Evolutionary conservation across 2,888 invertebrate genomes (phyloP).

Genomic region (Ommatoiulus sabulosus): DNA sequence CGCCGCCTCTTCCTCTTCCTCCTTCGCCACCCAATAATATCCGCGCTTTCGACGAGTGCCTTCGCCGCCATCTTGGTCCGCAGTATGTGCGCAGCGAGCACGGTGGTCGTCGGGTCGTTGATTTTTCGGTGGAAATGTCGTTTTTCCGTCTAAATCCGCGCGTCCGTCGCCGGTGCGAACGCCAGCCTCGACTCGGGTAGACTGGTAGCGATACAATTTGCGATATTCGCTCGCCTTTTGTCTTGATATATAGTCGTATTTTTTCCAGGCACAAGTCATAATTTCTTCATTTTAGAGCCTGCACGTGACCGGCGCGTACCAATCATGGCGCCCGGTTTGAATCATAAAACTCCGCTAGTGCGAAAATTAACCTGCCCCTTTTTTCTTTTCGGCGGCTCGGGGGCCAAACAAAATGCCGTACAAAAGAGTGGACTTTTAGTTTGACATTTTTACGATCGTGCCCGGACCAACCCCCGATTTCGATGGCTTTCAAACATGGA

Average conservation of each 20-base stretch:
- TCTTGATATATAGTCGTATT: constrained; percentile 61
- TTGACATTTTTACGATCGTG: constrained; percentile 59
- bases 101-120: background rate
- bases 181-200: constrained; percentile 47
- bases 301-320: constrained; percentile 60
- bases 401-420: constrained; percentile 47
- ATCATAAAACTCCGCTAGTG: constrained; percentile 61
- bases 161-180: constrained; percentile 41
- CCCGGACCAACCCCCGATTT: constrained; percentile 53
- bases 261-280: constrained; percentile 61
- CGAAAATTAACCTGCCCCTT: constrained; percentile 60
- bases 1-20: constrained; percentile 1
- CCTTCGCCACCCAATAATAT: background rate
- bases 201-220: constrained; percentile 57
- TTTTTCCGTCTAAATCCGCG: background rate
- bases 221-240: constrained; percentile 58
- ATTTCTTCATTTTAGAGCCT: constrained; percentile 61
- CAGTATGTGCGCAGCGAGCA: background rate
- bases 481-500: constrained; percentile 45
- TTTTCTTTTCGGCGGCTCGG: constrained; percentile 57
- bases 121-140: background rate
- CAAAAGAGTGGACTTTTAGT: constrained; percentile 56
- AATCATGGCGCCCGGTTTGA: constrained; percentile 60
- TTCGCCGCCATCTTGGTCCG: background rate
- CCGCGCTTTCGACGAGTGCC: background rate